Conservation (phyloP, 2,797 vertebrate species). For the Scomberomorus guttatus region DNA sequence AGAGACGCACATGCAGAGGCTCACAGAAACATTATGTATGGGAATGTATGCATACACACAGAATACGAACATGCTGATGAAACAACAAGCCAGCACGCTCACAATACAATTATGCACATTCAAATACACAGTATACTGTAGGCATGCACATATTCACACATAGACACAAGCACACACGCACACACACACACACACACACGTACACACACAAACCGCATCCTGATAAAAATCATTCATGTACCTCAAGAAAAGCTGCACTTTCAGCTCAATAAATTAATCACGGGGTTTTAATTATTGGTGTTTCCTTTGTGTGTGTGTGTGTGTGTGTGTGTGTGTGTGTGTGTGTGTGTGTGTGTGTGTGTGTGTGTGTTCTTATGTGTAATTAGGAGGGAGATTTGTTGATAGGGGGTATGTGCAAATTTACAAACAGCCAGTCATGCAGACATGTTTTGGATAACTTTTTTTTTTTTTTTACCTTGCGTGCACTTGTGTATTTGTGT, state of each 20-base stretch:
- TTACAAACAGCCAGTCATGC: conserved; percentile 55
- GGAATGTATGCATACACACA: conserved; percentile 52
- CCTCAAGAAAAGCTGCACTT: conserved; percentile 94
- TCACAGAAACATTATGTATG: conserved; percentile 32
- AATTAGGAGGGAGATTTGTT: conserved; percentile 42
- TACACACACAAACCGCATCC: conserved; percentile 62
- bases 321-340: conserved; percentile 1
- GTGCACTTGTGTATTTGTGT: conserved; percentile 59
- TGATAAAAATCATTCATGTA: conserved; percentile 98
- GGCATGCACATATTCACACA: conserved; percentile 8
- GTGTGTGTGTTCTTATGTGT: conserved; percentile 19
- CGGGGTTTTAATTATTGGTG: conserved; percentile 98
- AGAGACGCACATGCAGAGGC: conserved; percentile 39
- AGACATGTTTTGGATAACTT: conserved; percentile 10
- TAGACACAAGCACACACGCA: conserved; percentile 9
- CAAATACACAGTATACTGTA: background rate
- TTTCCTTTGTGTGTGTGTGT: conserved; percentile 33
- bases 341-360: conserved; percentile 12
- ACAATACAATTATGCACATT: background rate
- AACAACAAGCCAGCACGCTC: conserved; percentile 18
- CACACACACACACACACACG: background rate
- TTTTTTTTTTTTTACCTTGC: conserved; percentile 28
- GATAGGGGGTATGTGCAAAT: conserved; percentile 72
- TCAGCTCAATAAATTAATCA: conserved; percentile 99
- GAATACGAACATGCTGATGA: conserved; percentile 43